Conservation (phyloP, 2,888 invertebrate species). For the Morpho deidamia region DNA sequence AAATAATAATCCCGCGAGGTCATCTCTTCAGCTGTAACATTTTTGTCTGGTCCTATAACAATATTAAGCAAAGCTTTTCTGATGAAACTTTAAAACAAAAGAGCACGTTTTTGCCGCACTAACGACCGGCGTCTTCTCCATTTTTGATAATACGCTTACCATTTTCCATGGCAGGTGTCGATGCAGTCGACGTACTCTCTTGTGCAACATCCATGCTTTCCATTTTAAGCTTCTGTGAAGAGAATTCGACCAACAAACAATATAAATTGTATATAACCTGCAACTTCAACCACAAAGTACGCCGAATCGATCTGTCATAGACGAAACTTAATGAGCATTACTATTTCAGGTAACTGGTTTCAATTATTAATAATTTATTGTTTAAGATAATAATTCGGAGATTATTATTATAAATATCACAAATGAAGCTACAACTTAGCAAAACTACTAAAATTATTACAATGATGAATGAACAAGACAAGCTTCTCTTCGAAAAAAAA, state of each 20-base stretch:
- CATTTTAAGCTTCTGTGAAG: conserved; percentile 43
- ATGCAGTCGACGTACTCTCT: conserved; percentile 60
- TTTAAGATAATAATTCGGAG: neutral
- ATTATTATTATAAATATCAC: conserved; percentile 34
- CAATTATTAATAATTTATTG: conserved; percentile 21
- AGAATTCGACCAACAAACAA: conserved; percentile 30
- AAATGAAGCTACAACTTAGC: conserved; percentile 20
- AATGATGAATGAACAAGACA: conserved; percentile 6
- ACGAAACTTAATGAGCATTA: conserved; percentile 18
- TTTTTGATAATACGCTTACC: conserved; percentile 45
- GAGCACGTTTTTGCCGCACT: conserved; percentile 59
- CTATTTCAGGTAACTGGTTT: conserved; percentile 19
- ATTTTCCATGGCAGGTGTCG: conserved; percentile 66
- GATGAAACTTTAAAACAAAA: conserved; percentile 32
- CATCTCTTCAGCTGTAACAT: conserved; percentile 94
- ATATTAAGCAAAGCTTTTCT: conserved; percentile 19
- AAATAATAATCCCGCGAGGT: conserved; percentile 99
- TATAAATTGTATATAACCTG: conserved; percentile 59
- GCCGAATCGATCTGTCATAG: conserved; percentile 62
- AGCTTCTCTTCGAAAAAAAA: conserved; percentile 13
- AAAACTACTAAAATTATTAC: conserved; percentile 13
- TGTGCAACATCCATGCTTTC: conserved; percentile 74
- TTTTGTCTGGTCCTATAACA: conserved; percentile 63
- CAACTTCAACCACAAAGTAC: conserved; percentile 40
- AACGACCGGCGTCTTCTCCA: conserved; percentile 36